These are phyloP conservation scores for Octomys mimax DNA, from an alignment of 2,797 vertebrate species.

Conservation along the genomic window DNA sequence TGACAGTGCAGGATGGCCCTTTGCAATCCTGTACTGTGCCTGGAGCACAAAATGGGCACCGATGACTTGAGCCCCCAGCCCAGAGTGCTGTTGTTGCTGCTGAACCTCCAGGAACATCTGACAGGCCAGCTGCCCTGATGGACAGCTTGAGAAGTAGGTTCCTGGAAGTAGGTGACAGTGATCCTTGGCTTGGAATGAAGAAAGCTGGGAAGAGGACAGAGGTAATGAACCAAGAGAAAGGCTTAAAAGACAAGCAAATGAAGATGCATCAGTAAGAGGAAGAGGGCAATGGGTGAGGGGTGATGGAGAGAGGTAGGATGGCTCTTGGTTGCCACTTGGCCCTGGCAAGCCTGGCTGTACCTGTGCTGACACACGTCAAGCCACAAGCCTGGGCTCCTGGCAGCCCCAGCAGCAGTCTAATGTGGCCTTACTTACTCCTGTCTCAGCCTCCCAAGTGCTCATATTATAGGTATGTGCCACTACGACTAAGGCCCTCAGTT, in stretches of 20 bases:
- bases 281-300: neutral
- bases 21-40: neutral
- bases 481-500: neutral
- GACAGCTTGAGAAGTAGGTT: neutral
- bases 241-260: neutral
- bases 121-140: neutral
- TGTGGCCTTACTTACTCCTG: neutral
- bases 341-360: neutral
- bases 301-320: neutral
- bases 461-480: neutral
- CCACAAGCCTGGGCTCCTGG: neutral
- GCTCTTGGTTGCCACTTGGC: neutral
- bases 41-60: neutral
- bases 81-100: neutral
- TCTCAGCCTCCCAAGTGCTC: neutral
- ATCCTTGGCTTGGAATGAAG: slow-evolving; percentile 20
- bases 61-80: neutral
- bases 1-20: neutral
- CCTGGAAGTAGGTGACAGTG: neutral
- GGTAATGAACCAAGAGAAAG: neutral
- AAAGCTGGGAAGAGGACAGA: neutral
- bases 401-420: neutral
- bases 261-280: neutral
- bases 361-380: neutral
- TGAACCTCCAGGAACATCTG: neutral